Conservation (phyloP, 2,113 vertebrate species). For the Condylura cristata region DNA sequence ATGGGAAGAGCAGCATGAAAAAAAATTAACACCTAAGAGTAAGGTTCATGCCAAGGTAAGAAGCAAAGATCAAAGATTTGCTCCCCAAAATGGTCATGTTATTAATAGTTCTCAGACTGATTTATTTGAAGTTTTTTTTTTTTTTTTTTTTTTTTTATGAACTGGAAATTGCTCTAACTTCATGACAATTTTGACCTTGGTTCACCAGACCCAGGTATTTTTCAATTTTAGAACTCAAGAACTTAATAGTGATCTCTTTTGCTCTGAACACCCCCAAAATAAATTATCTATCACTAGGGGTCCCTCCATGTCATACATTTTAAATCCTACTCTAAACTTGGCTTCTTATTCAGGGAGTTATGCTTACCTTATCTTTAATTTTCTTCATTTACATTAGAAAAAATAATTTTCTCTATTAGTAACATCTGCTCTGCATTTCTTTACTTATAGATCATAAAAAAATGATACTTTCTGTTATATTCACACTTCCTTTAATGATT, state of each 20-base stretch:
- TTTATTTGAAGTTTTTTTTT: not conserved
- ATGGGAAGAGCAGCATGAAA: not conserved
- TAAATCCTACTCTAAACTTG: not conserved
- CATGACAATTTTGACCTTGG: not conserved
- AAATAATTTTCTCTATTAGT: not conserved
- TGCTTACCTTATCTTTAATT: not conserved
- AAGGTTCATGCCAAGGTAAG: not conserved
- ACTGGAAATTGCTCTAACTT: not conserved
- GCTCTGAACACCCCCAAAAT: not conserved
- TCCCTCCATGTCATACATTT: not conserved
- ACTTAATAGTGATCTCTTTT: not conserved
- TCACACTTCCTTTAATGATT: not conserved
- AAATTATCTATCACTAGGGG: not conserved
- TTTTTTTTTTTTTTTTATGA: not conserved
- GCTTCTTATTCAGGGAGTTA: not conserved
- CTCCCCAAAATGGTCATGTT: not conserved
- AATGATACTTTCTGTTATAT: not conserved
- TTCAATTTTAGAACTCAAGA: not conserved
- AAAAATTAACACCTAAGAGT: not conserved
- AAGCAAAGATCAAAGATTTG: not conserved
- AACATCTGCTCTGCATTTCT: not conserved
- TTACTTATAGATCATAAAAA: not conserved
- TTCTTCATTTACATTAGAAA: not conserved
- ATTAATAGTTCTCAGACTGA: not conserved
- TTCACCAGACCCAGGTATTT: not conserved